Conservation (phyloP, 2,797 vertebrate genomes). For the Anniella stebbinsi region DNA sequence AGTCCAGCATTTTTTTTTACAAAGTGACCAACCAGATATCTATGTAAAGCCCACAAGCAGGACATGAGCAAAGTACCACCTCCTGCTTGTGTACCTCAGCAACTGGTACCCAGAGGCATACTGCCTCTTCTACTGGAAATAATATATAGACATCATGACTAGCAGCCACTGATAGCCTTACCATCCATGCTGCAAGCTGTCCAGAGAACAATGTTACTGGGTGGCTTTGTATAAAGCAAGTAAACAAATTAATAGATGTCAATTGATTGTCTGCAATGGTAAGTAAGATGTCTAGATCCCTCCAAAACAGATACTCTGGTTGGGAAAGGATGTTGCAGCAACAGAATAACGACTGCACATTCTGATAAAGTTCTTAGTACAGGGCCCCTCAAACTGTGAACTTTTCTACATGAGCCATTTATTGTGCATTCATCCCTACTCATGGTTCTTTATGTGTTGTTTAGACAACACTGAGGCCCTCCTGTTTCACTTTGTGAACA, state of each 20-base stretch:
- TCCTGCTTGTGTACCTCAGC: background rate
- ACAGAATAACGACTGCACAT: background rate
- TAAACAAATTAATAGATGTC: background rate
- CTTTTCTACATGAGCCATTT: too few relatives aligned
- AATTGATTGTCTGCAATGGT: background rate
- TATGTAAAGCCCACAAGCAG: background rate
- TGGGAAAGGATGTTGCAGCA: background rate
- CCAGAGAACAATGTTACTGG: background rate
- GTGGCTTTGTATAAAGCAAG: background rate
- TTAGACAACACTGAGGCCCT: too few relatives aligned
- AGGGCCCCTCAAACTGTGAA: background rate
- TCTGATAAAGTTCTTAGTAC: background rate
- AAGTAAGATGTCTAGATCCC: background rate
- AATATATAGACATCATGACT: background rate
- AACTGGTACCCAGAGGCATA: background rate
- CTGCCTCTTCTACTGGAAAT: too few relatives aligned
- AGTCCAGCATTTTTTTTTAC: background rate
- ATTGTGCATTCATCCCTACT: too few relatives aligned
- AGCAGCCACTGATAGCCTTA: too few relatives aligned
- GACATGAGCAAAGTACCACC: too few relatives aligned
- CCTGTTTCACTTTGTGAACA: too few relatives aligned
- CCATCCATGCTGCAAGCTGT: background rate
- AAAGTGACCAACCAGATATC: background rate
- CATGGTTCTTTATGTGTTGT: too few relatives aligned
- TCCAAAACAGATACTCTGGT: background rate